phyloP scores from a whole-genome alignment of 2,797 vertebrate species.

The Sebastes glaucus region DNA sequence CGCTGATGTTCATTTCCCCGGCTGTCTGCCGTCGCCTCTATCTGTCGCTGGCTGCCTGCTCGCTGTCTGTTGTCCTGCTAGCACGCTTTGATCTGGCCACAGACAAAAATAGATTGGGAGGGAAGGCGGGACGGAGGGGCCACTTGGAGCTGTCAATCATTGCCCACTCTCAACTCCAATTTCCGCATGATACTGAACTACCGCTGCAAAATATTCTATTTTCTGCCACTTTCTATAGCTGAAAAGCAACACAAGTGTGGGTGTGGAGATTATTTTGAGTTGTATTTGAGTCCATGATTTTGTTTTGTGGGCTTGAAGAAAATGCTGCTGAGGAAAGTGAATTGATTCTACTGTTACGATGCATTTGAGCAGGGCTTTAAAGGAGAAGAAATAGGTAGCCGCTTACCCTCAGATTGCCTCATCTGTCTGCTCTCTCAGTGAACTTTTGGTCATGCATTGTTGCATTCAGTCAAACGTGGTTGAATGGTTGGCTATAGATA shows the following conservation, averaged over 20 bases:
- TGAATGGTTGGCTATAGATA: neutral
- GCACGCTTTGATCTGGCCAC: slow-evolving; percentile 55
- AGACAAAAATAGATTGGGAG: slow-evolving; percentile 63
- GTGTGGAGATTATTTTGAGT: neutral
- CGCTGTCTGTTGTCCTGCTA: slow-evolving; percentile 41
- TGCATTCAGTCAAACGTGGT: neutral
- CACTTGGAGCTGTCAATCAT: slow-evolving; percentile 76
- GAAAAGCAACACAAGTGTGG: neutral
- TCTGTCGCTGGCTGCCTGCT: slow-evolving; percentile 9
- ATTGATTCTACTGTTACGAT: neutral
- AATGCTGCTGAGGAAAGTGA: neutral
- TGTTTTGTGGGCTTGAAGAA: neutral
- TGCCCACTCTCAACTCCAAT: slow-evolving; percentile 3
- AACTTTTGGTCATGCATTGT: neutral
- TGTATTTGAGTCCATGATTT: neutral
- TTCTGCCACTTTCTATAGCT: neutral
- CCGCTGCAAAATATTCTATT: neutral
- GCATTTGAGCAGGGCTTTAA: neutral
- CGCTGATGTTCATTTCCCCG: slow-evolving; percentile 1
- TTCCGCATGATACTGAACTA: neutral
- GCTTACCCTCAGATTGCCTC: neutral
- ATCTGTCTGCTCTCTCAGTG: neutral
- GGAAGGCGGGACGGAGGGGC: slow-evolving; percentile 29
- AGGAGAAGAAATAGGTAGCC: neutral
- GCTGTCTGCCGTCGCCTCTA: neutral